Evolutionary conservation across 2,888 invertebrate species (phyloP).

Genomic region (Spatulosminthurus flaviceps): DNA sequence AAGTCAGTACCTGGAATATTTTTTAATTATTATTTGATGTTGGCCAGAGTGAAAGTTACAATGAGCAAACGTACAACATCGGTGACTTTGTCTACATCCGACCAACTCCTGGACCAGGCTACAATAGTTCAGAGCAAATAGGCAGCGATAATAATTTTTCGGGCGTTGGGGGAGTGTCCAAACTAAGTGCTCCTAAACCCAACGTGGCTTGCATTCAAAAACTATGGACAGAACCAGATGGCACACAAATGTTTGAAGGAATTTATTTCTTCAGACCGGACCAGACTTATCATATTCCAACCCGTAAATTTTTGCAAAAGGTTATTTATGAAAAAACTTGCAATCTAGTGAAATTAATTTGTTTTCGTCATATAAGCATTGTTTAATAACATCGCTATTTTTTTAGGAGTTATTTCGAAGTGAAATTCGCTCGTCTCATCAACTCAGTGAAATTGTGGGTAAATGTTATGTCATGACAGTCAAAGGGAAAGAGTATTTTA

Average conservation of each 20-base stretch:
- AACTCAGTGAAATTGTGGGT: constrained; percentile 84
- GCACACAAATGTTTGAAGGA: constrained; percentile 89
- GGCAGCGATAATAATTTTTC: constrained; percentile 34
- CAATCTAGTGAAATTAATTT: neutral
- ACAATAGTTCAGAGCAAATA: constrained; percentile 30
- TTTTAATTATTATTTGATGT: too few species aligned
- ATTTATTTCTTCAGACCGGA: constrained; percentile 90
- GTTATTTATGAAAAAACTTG: constrained; percentile 42
- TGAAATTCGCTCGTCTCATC: constrained; percentile 84
- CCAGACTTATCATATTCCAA: constrained; percentile 95
- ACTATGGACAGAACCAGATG: constrained; percentile 84
- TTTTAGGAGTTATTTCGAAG: constrained; percentile 90
- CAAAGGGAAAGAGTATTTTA: constrained; percentile 84
- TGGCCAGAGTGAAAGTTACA: constrained; percentile 73
- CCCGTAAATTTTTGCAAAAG: constrained; percentile 93
- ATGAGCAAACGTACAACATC: constrained; percentile 79
- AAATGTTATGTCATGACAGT: constrained; percentile 93
- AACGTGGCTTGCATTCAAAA: constrained; percentile 88
- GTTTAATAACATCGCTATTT: too few species aligned
- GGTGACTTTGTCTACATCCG: constrained; percentile 92
- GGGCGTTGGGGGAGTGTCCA: constrained; percentile 65
- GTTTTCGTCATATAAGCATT: neutral
- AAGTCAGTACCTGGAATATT: too few species aligned
- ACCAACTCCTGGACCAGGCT: constrained; percentile 65
- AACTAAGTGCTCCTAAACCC: constrained; percentile 71